These are phyloP conservation scores for Caenorhabditis angaria DNA, from an alignment of 2,888 invertebrate species.

Conservation along the genomic window DNA sequence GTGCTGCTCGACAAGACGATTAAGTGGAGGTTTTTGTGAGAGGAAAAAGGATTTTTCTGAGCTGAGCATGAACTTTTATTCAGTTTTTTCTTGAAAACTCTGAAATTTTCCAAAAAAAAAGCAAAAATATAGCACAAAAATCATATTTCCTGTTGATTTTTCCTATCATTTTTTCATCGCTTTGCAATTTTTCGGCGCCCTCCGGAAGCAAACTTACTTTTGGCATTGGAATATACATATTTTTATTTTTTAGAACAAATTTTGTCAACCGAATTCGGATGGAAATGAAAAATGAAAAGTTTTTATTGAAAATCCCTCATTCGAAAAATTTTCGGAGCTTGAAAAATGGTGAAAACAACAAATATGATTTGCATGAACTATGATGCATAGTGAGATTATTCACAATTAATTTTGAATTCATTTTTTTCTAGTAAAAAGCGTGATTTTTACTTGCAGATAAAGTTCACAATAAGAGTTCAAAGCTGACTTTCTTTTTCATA, in stretches of 20 bases:
- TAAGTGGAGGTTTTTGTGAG: background rate
- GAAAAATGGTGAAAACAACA: background rate
- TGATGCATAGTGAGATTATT: too few relatives aligned
- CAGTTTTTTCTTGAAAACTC: too few relatives aligned
- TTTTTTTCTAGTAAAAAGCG: too few relatives aligned
- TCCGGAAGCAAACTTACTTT: constrained; percentile 1
- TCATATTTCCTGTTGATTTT: background rate
- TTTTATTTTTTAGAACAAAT: constrained; percentile 15
- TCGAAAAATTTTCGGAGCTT: background rate
- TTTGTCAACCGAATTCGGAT: constrained; percentile 16
- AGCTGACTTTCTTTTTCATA: too few relatives aligned
- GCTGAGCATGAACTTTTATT: too few relatives aligned
- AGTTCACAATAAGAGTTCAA: too few relatives aligned
- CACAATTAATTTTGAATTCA: too few relatives aligned
- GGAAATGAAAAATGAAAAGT: constrained; percentile 9
- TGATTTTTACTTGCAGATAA: too few relatives aligned
- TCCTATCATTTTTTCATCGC: background rate
- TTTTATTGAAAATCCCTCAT: constrained; percentile 9
- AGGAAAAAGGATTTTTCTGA: background rate
- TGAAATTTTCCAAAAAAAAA: background rate
- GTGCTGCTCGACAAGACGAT: background rate
- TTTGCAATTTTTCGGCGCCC: background rate
- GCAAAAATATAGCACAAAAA: background rate
- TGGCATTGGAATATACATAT: background rate
- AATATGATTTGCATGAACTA: background rate